Percentiles rank a stretch among this genome's conserved stretches.
Conservation (phyloP, 2,113 vertebrate genomes). For the Castor canadensis region DNA sequence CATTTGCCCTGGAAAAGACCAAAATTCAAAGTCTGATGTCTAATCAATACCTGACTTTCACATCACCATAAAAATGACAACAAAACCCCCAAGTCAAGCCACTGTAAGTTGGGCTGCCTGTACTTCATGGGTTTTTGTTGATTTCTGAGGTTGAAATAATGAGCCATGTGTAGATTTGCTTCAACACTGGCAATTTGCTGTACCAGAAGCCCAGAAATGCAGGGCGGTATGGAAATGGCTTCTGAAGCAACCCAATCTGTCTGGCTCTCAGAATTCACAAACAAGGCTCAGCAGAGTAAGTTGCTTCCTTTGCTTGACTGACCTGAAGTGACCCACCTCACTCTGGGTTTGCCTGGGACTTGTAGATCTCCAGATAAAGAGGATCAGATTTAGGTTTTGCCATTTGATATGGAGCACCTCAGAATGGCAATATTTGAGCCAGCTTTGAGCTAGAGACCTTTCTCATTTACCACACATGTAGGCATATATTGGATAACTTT, state of each 20-base stretch:
- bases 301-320: not conserved
- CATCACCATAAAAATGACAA: not conserved
- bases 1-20: not conserved
- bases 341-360: not conserved
- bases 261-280: not conserved
- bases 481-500: not conserved
- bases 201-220: not conserved
- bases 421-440: not conserved
- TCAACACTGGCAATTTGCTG: not conserved
- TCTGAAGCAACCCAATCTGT: not conserved
- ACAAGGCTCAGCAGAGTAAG: not conserved
- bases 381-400: not conserved
- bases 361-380: not conserved
- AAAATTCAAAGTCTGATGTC: not conserved
- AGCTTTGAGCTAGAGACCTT: not conserved
- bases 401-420: not conserved
- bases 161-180: not conserved
- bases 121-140: not conserved
- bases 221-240: not conserved
- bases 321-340: not conserved
- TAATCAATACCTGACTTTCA: not conserved
- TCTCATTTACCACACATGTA: not conserved
- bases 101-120: not conserved
- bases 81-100: not conserved
- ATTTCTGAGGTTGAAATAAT: not conserved